Conservation (phyloP, 2,888 invertebrate genomes). For the Lysandra coridon region DNA sequence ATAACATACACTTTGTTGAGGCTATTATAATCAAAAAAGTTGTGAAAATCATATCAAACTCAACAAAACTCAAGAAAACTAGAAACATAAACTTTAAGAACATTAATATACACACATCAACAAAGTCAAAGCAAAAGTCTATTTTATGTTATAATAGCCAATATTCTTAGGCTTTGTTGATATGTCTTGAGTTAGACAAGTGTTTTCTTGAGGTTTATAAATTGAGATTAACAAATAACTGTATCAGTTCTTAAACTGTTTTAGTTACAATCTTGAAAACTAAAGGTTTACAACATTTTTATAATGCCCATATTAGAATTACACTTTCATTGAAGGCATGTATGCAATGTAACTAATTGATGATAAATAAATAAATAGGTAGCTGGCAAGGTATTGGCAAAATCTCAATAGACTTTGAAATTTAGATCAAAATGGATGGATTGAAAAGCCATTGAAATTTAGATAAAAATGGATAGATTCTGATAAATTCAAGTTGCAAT, state of each 20-base stretch:
- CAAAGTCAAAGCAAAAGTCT: not conserved
- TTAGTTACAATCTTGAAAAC: not conserved
- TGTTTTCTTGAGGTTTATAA: too few relatives aligned
- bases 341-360: slow-evolving; percentile 10
- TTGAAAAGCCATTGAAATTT: not conserved
- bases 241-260: not conserved
- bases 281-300: not conserved
- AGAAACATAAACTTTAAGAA: not conserved
- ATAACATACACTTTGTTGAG: not conserved
- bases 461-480: not conserved
- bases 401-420: slow-evolving; percentile 18
- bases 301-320: slow-evolving; percentile 17
- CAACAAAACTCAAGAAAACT: slow-evolving; percentile 1
- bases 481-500: not conserved
- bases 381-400: slow-evolving; percentile 31
- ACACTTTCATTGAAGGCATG: not conserved
- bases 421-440: slow-evolving; percentile 10
- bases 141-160: not conserved
- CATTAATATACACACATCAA: not conserved
- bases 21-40: not conserved
- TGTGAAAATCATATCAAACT: not conserved
- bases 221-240: slow-evolving; percentile 20
- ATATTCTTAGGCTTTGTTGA: not conserved
- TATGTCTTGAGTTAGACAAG: not conserved
- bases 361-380: slow-evolving; percentile 31